These are phyloP conservation scores for Glaucidium brasilianum DNA, from an alignment of 2,113 vertebrate genomes.

Conservation along the genomic window DNA sequence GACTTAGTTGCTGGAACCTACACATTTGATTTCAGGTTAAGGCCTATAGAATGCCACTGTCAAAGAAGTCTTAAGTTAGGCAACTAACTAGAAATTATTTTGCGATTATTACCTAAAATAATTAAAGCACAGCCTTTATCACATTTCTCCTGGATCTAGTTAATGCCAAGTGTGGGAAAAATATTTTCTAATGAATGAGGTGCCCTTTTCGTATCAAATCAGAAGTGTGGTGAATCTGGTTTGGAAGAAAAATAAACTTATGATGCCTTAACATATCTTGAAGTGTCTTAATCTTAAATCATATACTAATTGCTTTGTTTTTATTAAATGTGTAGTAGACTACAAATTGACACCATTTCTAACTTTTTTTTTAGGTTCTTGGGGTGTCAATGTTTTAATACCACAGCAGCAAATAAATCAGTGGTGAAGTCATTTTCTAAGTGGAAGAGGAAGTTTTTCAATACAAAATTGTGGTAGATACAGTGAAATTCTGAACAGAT, in stretches of 20 bases:
- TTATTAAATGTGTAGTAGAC: slow-evolving; percentile 49
- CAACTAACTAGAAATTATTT: background rate
- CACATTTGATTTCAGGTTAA: background rate
- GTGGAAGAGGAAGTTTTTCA: slow-evolving; percentile 88
- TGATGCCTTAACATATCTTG: slow-evolving; percentile 60
- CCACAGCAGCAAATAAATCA: slow-evolving; percentile 84
- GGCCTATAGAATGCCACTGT: background rate
- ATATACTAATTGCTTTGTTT: slow-evolving; percentile 52
- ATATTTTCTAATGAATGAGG: background rate
- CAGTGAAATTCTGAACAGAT: slow-evolving; percentile 95
- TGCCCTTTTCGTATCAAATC: slow-evolving; percentile 17
- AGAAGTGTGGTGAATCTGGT: slow-evolving; percentile 37
- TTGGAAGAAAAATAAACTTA: slow-evolving; percentile 50
- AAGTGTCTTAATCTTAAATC: slow-evolving; percentile 63
- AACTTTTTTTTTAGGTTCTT: slow-evolving; percentile 89
- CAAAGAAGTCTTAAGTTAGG: background rate
- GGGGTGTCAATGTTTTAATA: slow-evolving; percentile 99
- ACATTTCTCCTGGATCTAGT: background rate
- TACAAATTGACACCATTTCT: slow-evolving; percentile 67
- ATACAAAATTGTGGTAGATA: slow-evolving; percentile 87
- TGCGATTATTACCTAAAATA: background rate
- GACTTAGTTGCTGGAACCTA: background rate
- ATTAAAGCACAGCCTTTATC: background rate
- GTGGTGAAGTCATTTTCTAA: slow-evolving; percentile 89
- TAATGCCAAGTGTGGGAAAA: background rate